Base-by-base conservation (phyloP, 2,888 invertebrate genomes). In the Hyppa rectilinea region DNA sequence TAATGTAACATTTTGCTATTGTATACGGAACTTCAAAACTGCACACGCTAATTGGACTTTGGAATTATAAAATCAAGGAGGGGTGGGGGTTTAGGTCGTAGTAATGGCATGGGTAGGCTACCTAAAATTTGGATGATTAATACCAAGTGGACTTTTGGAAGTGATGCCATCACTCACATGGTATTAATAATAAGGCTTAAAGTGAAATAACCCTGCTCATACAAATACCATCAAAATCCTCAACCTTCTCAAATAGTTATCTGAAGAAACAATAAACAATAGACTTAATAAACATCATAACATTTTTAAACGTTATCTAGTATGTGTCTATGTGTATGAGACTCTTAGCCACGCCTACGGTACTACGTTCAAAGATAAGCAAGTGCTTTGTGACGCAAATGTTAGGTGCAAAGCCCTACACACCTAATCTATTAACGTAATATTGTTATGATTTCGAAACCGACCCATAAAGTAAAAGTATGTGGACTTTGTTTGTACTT, bases 351-450 rank as follows among this genome's bases (percentile, higher is more conserved):
- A 69, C 40, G 43, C 60, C 20, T 26, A 14, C 55, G 47, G 26
- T 58, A 61, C 38, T 62, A 72, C 34, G 61, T 69, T 34, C 29
- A 26, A 49, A 52, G 80, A 78, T 78, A 78, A 78, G 65, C 58
- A 45, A 78, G 40, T 69, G 69, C 65, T 80, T 69, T 70, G 76
- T 80, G 76, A 61, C 80, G 80, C 6, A 62, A 53, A 45, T 53
- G 34, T 59, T 50, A 9, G 29, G 65, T 55, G 69, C 56, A 79
- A 74, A 78, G 75, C 63, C 59, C 56, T 38, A 43, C 40, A 14
- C 55, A 36, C 52, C 52, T 69, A 68, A 68, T 79, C 66, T 78
- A 52, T 72, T 64, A 67, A 31, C 20, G 23, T 47, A 36, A 10
- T 52, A 49, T 58, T n/a, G 38, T 55, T 36, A 61, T 26, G 40